Base-by-base conservation (phyloP, 1,140 invertebrate genomes). In the Drosophila jambulina region DNA sequence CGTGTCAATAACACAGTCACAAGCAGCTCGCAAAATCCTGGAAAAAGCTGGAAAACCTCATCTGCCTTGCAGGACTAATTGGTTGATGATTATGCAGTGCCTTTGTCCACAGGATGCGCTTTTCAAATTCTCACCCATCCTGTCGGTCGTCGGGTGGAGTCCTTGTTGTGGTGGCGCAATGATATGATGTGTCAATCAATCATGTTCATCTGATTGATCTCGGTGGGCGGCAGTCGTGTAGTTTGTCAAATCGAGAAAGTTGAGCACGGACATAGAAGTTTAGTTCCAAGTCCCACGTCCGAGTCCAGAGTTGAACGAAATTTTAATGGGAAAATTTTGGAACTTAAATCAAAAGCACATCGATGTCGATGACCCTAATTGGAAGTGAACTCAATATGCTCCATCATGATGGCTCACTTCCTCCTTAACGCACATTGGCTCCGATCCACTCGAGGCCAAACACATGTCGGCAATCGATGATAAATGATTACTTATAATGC, bases 131-230 rank as follows among this genome's bases (percentile, higher is more conserved):
- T 29, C 82, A 82, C 75, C 68, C 80, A 54, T 62, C 62, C 51
- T 23, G 32, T 36, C 53, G 56, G n/a, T 23, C 61, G 62, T 61
- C 79, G 25, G 58, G 19, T 42, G 49, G 40, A 56, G 36, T 69
- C 61, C n/a, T 29, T 34, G 34, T 40, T 69, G 43, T 29, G 42
- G 34, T 40, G 43, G 21, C 34, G 34, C 23, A 38, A 59, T 56
- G 75, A 60, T 58, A 77, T 68, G 83, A 82, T 82, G 86, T 82
- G 83, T 82, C 82, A 87, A 86, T 86, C 83, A 86, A 80, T 85
- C 70, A 83, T 80, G 38, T 84, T 77, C 57, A 54, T 51, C 61
- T 77, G 81, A 83, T 84, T 75, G 77, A 76, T 76, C 53, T 60
- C 82, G 63, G 79, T 80, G 81, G 54, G 70, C 69, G 40, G 27